Percentiles rank a stretch among this genome's conserved stretches.
phyloP scores from a whole-genome alignment of 2,113 vertebrate species.

The Pseudolaguvia tuberculata region DNA sequence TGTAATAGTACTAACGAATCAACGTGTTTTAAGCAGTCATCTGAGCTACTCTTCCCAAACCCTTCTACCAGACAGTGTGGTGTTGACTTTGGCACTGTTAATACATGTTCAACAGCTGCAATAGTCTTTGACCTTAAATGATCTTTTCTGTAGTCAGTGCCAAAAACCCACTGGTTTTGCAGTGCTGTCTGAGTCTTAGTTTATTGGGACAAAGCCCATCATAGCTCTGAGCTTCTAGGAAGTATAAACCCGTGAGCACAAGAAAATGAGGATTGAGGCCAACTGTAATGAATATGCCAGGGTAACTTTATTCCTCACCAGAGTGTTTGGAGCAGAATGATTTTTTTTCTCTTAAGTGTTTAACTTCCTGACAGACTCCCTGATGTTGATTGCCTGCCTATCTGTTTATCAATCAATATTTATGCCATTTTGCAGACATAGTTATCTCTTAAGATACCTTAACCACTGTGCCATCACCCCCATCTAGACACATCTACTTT shows the following conservation, averaged over 20 bases:
- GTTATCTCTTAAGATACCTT: too few relatives aligned
- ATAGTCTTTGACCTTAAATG: slow-evolving; percentile 50
- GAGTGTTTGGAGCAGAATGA: slow-evolving; percentile 8
- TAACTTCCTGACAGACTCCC: background rate
- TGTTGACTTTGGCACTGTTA: slow-evolving; percentile 18
- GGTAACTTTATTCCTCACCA: slow-evolving; percentile 26
- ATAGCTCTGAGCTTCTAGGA: slow-evolving; percentile 32
- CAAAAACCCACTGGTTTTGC: slow-evolving; percentile 35
- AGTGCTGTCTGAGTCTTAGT: slow-evolving; percentile 27
- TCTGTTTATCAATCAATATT: too few relatives aligned
- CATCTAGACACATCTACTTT: too few relatives aligned
- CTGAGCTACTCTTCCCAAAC: slow-evolving; percentile 1
- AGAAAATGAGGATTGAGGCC: slow-evolving; percentile 16
- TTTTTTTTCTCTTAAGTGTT: background rate
- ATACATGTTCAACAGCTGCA: slow-evolving; percentile 19
- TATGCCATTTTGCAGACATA: too few relatives aligned
- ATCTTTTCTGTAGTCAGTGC: slow-evolving; percentile 30
- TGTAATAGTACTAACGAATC: slow-evolving; percentile 1
- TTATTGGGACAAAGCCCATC: slow-evolving; percentile 37
- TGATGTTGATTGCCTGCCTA: background rate
- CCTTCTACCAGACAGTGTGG: slow-evolving; percentile 13
- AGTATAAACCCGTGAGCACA: slow-evolving; percentile 28
- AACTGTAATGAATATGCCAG: slow-evolving; percentile 27
- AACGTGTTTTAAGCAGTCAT: background rate
- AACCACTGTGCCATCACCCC: too few relatives aligned